These are phyloP conservation scores for Pterocles orientalis DNA, from an alignment of 2,113 vertebrate genomes.

Conservation along the genomic window DNA sequence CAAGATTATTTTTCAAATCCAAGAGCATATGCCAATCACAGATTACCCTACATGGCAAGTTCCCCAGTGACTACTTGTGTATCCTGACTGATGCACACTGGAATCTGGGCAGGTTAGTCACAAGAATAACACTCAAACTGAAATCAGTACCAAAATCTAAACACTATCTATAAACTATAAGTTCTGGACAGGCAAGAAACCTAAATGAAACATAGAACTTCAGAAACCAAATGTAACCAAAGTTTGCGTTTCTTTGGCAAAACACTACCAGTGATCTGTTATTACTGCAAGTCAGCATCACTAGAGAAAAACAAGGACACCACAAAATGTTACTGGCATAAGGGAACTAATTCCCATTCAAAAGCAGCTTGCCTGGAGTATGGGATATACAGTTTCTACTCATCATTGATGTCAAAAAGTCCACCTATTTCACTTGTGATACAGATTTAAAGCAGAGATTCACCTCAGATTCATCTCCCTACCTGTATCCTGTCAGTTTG, in stretches of 20 bases:
- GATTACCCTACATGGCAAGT: neutral
- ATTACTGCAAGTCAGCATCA: neutral
- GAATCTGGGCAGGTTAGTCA: neutral
- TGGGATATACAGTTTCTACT: neutral
- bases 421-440: neutral
- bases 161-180: neutral
- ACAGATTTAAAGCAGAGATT: neutral
- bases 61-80: neutral
- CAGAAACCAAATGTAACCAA: fast-evolving
- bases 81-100: neutral
- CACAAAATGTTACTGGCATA: neutral
- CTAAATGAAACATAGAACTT: neutral
- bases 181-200: neutral
- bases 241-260: neutral
- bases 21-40: fast-evolving
- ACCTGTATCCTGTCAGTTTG: neutral
- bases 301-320: neutral
- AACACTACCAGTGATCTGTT: neutral
- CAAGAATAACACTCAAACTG: neutral
- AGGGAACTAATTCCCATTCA: neutral
- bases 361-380: neutral
- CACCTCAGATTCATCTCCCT: neutral
- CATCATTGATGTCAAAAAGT: neutral
- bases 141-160: neutral
- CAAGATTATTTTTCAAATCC: neutral